Conservation (phyloP, 2,888 invertebrate genomes). For the Quadroppia sp. region DNA sequence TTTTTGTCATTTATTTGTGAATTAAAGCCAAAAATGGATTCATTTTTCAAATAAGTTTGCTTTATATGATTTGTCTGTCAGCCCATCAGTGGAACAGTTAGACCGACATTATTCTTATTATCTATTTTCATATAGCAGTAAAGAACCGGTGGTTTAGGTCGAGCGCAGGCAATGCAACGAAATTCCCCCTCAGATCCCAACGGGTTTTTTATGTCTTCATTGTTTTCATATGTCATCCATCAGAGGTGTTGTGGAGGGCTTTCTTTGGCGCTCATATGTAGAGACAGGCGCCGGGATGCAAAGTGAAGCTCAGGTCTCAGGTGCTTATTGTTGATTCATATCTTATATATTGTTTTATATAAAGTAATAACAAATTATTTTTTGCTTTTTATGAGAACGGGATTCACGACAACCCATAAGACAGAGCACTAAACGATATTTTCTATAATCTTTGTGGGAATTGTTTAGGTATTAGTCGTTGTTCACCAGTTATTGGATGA, state of each 20-base stretch:
- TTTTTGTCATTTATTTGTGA: conserved; percentile 26
- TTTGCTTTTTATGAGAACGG: conserved; percentile 13
- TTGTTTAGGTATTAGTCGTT: conserved; percentile 21
- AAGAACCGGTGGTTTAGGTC: not conserved
- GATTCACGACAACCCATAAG: conserved; percentile 19
- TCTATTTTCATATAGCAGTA: conserved; percentile 5
- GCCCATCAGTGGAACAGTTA: conserved; percentile 17
- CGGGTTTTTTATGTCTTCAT: conserved; percentile 27
- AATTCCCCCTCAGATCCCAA: conserved; percentile 37
- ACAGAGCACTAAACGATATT: conserved; percentile 27
- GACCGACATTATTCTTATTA: conserved; percentile 24
- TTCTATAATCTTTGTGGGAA: conserved; percentile 34
- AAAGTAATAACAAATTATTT: conserved; percentile 29
- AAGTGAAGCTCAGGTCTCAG: conserved; percentile 1
- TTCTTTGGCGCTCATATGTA: conserved; percentile 9
- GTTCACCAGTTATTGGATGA: not conserved
- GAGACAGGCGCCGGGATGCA: not conserved
- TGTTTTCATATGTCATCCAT: conserved; percentile 29
- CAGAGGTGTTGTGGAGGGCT: conserved; percentile 14
- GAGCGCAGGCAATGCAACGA: not conserved
- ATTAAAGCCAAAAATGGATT: conserved; percentile 32
- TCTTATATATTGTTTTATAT: conserved; percentile 21
- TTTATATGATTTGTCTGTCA: conserved; percentile 36
- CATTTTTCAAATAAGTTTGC: conserved; percentile 27
- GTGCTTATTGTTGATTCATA: conserved; percentile 11